Evolutionary conservation across 2,113 vertebrate genomes (phyloP), one percentile per base, ranked within the genome.

Genomic region (Melierax canorus): DNA sequence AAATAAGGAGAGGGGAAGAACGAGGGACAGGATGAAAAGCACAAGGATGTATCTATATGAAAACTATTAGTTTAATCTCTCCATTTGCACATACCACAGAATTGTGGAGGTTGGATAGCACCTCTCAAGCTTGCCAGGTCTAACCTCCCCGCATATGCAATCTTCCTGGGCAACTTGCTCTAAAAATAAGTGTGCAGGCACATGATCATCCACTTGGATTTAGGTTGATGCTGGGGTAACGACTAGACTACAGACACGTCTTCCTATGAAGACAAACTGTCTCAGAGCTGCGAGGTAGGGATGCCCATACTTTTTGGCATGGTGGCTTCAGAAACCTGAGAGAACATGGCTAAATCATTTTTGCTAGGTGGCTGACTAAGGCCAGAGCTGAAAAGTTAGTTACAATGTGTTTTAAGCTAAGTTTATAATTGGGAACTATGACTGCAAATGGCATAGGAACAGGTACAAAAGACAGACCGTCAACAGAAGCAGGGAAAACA

Each of bases 101-200:
- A 50, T 0, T 17, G 43, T 13, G 48, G 55, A 75, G 43, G 53
- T 0, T 64, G 74, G 29, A 32, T 17, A 53, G 39, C 74, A 83
- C 34, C 58, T 36, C 71, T 16, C 18, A 8, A 67, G 46, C 46
- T 45, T 30, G 56, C 10, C 64, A 23, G 56, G 34, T 56, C 62
- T 59, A 68, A 58, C 9, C 30, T 14, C 26, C 2, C 20, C 7
- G 7, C 7, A 36, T 9, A 29, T 7, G 13, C 55, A 58, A 39
- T 29, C 26, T 88, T 77, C 45, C 24, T 15, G 34, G 6, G 29
- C 55, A 90, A 72, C 53, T 18, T 26, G 32, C 81, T 77, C 85
- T 87, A 91, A 96, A 96, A 96, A 66, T 76, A 94, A 84, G 20
- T 5, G 29, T 38, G 38, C 58, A 41, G 64, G 76, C 60, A 96